These are phyloP conservation scores for Habropoda laboriosa DNA, from an alignment of 1,140 invertebrate species.

Conservation along the genomic window DNA sequence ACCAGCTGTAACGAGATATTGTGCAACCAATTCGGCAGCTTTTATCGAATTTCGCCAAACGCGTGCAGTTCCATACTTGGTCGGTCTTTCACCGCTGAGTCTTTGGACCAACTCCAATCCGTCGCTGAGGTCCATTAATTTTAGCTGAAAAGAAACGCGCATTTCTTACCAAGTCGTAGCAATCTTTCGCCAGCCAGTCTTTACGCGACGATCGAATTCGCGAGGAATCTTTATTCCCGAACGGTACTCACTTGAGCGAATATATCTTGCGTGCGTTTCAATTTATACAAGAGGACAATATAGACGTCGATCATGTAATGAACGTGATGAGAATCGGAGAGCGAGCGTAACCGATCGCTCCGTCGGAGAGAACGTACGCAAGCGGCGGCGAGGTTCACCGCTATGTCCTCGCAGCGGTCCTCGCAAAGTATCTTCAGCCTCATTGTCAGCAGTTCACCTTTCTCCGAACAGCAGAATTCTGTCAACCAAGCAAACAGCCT, in stretches of 20 bases:
- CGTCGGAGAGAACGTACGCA: slow-evolving; percentile 79
- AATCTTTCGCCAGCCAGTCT: too few relatives aligned
- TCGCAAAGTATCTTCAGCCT: slow-evolving; percentile 83
- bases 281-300: slow-evolving; percentile 82
- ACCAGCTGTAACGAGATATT: slow-evolving; percentile 81
- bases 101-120: slow-evolving; percentile 79
- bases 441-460: slow-evolving; percentile 81
- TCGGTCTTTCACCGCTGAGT: slow-evolving; percentile 78
- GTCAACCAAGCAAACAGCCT: slow-evolving; percentile 13
- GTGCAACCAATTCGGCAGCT: slow-evolving; percentile 80
- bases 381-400: slow-evolving; percentile 81
- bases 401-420: slow-evolving; percentile 83
- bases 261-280: slow-evolving; percentile 82
- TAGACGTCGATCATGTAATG: slow-evolving; percentile 83
- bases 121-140: slow-evolving; percentile 81
- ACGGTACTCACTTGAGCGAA: slow-evolving; percentile 80
- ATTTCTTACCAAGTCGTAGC: not conserved
- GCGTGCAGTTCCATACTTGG: slow-evolving; percentile 79
- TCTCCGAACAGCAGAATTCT: slow-evolving; percentile 82
- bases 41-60: slow-evolving; percentile 82
- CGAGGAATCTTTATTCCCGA: too few relatives aligned
- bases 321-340: slow-evolving; percentile 80
- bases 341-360: slow-evolving; percentile 76
- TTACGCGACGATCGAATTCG: too few relatives aligned
- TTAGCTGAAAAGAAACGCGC: slow-evolving; percentile 73